phyloP scores from a whole-genome alignment of 2,888 invertebrate genomes.

The Crossocerus cetratus region DNA sequence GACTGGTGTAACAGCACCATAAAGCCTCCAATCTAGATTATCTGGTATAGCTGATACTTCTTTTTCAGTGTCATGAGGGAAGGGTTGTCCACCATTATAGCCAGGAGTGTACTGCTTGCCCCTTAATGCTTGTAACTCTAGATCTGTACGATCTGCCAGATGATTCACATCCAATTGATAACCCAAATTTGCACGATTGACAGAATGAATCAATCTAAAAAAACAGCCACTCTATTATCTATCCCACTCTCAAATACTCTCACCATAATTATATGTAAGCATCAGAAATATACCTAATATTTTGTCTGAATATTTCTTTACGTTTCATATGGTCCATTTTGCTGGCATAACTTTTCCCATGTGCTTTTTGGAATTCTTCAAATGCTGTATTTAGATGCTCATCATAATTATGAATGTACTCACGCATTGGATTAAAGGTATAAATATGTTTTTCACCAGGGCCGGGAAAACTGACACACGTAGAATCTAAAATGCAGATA shows the following conservation, averaged over 20 bases:
- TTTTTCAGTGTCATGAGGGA: constrained; percentile 83
- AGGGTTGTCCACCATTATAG: constrained; percentile 87
- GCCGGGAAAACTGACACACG: constrained; percentile 90
- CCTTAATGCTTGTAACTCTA: constrained; percentile 86
- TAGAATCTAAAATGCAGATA: constrained; percentile 75
- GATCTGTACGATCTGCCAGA: constrained; percentile 88
- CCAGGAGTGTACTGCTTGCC: constrained; percentile 82
- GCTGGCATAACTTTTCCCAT: constrained; percentile 83
- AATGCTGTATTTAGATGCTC: constrained; percentile 88
- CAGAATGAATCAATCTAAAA: constrained; percentile 86
- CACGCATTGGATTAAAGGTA: constrained; percentile 95
- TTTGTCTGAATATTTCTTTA: constrained; percentile 90
- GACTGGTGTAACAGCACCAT: constrained; percentile 95
- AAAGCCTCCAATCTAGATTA: constrained; percentile 92
- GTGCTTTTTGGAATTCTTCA: constrained; percentile 84
- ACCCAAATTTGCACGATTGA: constrained; percentile 86
- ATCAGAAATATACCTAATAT: constrained; percentile 81
- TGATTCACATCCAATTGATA: constrained; percentile 91
- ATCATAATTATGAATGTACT: constrained; percentile 87
- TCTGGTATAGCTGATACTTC: constrained; percentile 82
- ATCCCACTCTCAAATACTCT: no score
- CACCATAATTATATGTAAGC: not conserved
- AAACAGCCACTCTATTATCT: not conserved
- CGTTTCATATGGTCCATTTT: constrained; percentile 84
- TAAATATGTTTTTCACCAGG: constrained; percentile 87